Base-by-base conservation (phyloP, 2,113 vertebrate genomes). In the Rissa tridactyla region DNA sequence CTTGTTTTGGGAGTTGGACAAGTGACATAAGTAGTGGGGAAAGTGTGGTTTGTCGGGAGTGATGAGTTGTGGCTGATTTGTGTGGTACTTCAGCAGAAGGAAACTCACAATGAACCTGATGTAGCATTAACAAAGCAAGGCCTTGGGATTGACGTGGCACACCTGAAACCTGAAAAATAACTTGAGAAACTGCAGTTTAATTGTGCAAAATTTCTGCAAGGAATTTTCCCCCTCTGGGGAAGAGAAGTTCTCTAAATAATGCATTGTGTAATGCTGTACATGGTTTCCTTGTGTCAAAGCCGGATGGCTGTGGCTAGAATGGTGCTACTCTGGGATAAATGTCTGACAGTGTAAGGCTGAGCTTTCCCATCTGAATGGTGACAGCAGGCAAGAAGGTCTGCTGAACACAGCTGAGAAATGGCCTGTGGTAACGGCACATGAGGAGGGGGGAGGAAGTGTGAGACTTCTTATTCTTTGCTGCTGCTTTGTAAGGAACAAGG, bases 61-160 rank as follows among this genome's bases (percentile, higher is more conserved):
- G 30, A 64, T 15, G 46, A 81, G 19, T 29, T 73, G 42, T 32
- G 42, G 36, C 30, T 47, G 54, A 34, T 85, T 34, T 64, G n/a
- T 72, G 49, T 61, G 26, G 14, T 69, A 29, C 19, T 80, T 65
- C 38, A 64, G 49, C 42, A 49, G 30, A 68, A 91, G 26, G 47
- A 85, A 72, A 78, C 32, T 36, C 11, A 6, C 38, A 47, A 5
- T 62, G 25, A 61, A 61, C 11, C 25, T 62, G 36, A 29, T 58
- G 38, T 34, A 85, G 34, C 29, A 36, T 68, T 88, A 55, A 62
- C 11, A 57, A 51, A 64, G 36, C 15, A 68, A 30, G 26, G 36
- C 25, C 25, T 84, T 20, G 17, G 34, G 19, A 36, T 29, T 72
- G 49, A 82, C 0, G 1, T 0, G 1, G 23, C 46, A 27, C 15